phyloP scores from a whole-genome alignment of 2,797 vertebrate genomes.

The Nannoperca australis region DNA sequence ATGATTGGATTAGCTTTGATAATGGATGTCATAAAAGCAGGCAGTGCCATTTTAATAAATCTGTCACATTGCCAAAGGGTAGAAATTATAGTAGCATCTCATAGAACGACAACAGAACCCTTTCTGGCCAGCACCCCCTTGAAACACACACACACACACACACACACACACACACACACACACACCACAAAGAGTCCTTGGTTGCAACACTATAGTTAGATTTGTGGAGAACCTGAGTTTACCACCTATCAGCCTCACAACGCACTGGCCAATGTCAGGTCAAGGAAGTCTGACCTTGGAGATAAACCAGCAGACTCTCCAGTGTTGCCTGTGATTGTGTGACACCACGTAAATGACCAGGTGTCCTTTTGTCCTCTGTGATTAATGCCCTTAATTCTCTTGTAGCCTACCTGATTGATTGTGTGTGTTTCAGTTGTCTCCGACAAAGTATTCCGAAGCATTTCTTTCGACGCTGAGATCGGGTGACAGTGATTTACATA shows the following conservation, averaged over 20 bases:
- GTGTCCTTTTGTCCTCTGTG: conserved; percentile 73
- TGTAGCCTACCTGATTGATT: conserved; percentile 59
- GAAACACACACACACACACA: neutral
- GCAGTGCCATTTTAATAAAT: conserved; percentile 76
- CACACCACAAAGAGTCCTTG: conserved; percentile 8
- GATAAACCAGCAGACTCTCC: conserved; percentile 50
- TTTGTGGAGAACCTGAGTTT: conserved; percentile 34
- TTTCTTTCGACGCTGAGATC: conserved; percentile 53
- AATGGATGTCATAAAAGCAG: conserved; percentile 78
- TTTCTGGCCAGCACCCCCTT: neutral
- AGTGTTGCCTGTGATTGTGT: conserved; percentile 40
- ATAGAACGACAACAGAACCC: conserved; percentile 48
- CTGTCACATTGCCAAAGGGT: conserved; percentile 70
- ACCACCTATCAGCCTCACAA: conserved; percentile 26
- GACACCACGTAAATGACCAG: conserved; percentile 61
- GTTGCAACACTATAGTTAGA: conserved; percentile 7
- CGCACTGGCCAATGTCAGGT: conserved; percentile 49
- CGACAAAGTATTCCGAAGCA: conserved; percentile 31
- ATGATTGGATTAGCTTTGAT: conserved; percentile 78
- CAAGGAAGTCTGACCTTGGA: conserved; percentile 66
- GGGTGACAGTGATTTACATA: conserved; percentile 69
- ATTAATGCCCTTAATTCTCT: conserved; percentile 78
- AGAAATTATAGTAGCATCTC: conserved; percentile 65
- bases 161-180: neutral
- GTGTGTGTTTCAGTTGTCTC: conserved; percentile 50